Base-by-base conservation (phyloP, 2,797 vertebrate genomes). In the Alca torda region DNA sequence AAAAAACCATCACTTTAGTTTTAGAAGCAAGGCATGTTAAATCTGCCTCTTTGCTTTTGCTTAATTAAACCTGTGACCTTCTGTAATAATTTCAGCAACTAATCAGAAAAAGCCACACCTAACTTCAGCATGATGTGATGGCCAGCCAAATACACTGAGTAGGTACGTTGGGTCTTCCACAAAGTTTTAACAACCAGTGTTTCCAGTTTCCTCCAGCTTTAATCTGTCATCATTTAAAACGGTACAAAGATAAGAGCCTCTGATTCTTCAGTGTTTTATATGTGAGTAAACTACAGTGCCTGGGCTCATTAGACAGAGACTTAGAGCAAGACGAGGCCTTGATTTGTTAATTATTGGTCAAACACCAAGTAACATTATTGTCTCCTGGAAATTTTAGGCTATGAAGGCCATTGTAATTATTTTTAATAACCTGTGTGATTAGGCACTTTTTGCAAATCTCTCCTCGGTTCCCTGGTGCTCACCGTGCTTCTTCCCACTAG, bases 401-500 rank as follows among this genome's bases (percentile, higher is more conserved):
- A 16, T 8, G 2, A 60, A 59, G 24, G 15, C 5, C 16, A 16
- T 16, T 43, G 20, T 5, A 74, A 53, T 24, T 57, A n/a, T 11
- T 39, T 35, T 46, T 19, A 84, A 93, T 82, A 87, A 89, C 59
- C 43, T 82, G 28, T 4, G 16, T 54, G 33, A 88, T 73, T 6
- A 81, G 41, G 14, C 9, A 24, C n/a, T 13, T 50, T 31, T 56
- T 31, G 20, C 50, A 11, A 13, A 84, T 2, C 17, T 46, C 15
- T 3, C 12, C 35, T 54, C 7, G 0, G 3, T n/a, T 83, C 54
- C 9, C 25, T 6, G 39, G 2, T 68, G 93, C 0, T 90, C 61
- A 5, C 19, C 9, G 1, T 4, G 16, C 25, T 46, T 51, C 31
- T 39, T 20, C 23, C 97, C 97, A 92, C 96, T 96, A 97, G 97